These are phyloP conservation scores for Achlya flavicornis DNA, from an alignment of 2,888 invertebrate species.

Conservation along the genomic window DNA sequence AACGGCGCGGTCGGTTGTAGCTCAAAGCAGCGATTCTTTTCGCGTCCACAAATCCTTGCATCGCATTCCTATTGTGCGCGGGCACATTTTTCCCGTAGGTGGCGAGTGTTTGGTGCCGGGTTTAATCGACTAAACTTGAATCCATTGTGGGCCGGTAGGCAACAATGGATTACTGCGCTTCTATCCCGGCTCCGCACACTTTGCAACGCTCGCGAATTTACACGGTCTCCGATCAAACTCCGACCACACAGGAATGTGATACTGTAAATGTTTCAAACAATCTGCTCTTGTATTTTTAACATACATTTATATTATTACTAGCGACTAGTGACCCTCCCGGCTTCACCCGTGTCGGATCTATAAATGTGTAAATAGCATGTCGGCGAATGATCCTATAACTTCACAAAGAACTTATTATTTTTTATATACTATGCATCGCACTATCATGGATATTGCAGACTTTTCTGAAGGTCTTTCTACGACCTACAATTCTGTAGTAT, in stretches of 20 bases:
- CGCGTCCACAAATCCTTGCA: constrained; percentile 48
- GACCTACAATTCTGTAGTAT: too few relatives aligned
- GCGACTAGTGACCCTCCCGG: too few relatives aligned
- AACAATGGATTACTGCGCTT: constrained; percentile 61
- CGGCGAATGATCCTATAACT: too few relatives aligned
- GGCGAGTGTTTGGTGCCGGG: constrained; percentile 56
- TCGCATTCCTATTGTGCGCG: constrained; percentile 49
- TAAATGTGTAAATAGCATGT: too few relatives aligned
- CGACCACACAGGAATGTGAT: constrained; percentile 34
- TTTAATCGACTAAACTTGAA: constrained; percentile 67
- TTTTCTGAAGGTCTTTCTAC: too few relatives aligned
- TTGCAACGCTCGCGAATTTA: constrained; percentile 45
- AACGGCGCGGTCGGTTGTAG: constrained; percentile 25
- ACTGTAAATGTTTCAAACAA: constrained; percentile 25
- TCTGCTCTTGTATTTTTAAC: constrained; percentile 21
- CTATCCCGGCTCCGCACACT: constrained; percentile 39
- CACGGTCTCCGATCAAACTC: constrained; percentile 45
- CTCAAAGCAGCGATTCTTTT: constrained; percentile 50
- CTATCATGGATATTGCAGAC: too few relatives aligned
- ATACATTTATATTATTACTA: constrained; percentile 21
- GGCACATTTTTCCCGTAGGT: constrained; percentile 59
- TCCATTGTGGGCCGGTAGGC: constrained; percentile 53
- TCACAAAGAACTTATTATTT: too few relatives aligned
- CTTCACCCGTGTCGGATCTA: too few relatives aligned
- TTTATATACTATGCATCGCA: too few relatives aligned